Evolutionary conservation across 2,888 invertebrate species (phyloP).

Genomic region (Xanthorhoe designata): DNA sequence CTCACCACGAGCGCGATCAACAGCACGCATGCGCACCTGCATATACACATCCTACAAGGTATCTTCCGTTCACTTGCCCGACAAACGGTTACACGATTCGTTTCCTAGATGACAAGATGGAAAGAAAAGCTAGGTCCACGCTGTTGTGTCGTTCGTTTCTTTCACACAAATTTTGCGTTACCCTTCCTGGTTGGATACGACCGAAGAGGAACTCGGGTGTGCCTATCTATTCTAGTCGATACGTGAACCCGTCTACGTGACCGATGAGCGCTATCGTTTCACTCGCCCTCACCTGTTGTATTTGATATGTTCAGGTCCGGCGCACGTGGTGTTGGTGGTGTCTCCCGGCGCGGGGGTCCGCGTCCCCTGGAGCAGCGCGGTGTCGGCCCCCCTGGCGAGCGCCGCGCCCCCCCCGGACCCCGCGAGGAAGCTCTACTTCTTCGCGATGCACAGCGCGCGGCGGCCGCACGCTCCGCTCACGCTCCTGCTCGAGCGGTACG

Average conservation of each 20-base stretch:
- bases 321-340: conserved; percentile 80
- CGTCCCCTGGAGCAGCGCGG: conserved; percentile 85
- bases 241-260: no score
- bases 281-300: no score
- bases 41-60: neutral
- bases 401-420: conserved; percentile 61
- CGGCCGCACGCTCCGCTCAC: conserved; percentile 28
- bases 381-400: conserved; percentile 75
- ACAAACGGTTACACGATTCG: no score
- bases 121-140: no score
- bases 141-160: no score
- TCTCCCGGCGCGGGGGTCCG: conserved; percentile 84
- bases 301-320: conserved; percentile 47
- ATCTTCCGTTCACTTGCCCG: no score
- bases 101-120: no score
- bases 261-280: no score
- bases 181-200: no score
- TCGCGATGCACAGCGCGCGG: conserved; percentile 54
- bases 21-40: conserved; percentile 29
- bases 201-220: no score
- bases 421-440: conserved; percentile 79
- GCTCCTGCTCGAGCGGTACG: conserved; percentile 37
- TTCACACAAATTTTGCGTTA: no score
- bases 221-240: no score
- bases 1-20: conserved; percentile 29